A percentile compares a stretch with the other conserved stretches of the same genome.
phyloP scores from a whole-genome alignment of 2,888 invertebrate genomes.

The Drosophila fungiperda region DNA sequence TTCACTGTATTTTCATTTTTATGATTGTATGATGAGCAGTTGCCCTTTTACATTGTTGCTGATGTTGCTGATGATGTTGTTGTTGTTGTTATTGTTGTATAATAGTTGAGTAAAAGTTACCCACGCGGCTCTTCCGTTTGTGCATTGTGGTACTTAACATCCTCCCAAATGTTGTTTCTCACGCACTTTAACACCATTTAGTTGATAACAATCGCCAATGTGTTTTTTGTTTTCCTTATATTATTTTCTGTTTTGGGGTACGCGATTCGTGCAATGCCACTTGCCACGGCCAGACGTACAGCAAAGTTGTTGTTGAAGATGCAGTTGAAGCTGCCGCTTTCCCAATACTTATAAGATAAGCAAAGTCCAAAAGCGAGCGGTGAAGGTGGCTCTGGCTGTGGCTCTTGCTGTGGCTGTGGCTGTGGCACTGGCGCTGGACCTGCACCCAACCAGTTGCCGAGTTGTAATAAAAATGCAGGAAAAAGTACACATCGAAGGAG shows the following conservation, averaged over 20 bases:
- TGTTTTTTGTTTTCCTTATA: constrained; percentile 7
- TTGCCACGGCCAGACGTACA: constrained; percentile 36
- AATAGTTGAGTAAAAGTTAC: constrained; percentile 71
- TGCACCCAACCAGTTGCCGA: constrained; percentile 62
- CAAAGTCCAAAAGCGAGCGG: constrained; percentile 74
- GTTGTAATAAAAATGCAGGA: constrained; percentile 76
- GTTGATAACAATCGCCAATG: constrained; percentile 76
- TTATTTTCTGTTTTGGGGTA: constrained; percentile 24
- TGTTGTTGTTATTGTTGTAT: constrained; percentile 53
- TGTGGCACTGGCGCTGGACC: constrained; percentile 47
- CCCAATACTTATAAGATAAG: constrained; percentile 69
- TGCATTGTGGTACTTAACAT: constrained; percentile 26
- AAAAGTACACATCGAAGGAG: constrained; percentile 80
- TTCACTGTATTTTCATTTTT: constrained; percentile 17
- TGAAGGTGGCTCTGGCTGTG: constrained; percentile 62
- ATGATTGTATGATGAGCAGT: constrained; percentile 32
- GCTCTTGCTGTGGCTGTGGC: constrained; percentile 20
- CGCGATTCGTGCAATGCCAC: constrained; percentile 68
- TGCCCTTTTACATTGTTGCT: constrained; percentile 41
- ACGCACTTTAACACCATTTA: constrained; percentile 81
- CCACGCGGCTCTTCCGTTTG: constrained; percentile 52
- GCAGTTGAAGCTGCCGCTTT: constrained; percentile 61
- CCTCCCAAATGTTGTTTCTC: constrained; percentile 64
- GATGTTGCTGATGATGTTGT: constrained; percentile 47
- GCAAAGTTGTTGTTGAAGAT: constrained; percentile 62